Evolutionary conservation across 2,113 vertebrate genomes (phyloP).

Genomic region (Procavia capensis): DNA sequence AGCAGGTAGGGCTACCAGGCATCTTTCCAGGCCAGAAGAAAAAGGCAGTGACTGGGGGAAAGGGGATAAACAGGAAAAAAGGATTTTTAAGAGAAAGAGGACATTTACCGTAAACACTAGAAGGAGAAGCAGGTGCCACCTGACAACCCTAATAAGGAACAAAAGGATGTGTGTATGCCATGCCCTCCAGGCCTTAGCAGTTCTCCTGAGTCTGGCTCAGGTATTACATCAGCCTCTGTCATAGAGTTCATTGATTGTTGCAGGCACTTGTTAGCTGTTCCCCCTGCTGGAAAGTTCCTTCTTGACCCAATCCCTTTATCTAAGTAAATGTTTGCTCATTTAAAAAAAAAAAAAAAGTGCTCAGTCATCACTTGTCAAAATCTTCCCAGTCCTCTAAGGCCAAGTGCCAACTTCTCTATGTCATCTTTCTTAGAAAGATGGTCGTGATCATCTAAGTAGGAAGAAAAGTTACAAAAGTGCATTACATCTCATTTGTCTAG

Average conservation of each 20-base stretch:
- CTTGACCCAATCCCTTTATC: neutral
- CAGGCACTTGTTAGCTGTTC: neutral
- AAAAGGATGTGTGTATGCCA: fast-evolving
- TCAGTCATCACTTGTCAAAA: neutral
- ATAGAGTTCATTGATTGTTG: too few relatives aligned
- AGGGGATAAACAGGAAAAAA: fast-evolving
- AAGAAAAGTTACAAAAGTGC: neutral
- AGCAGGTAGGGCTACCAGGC: too few relatives aligned
- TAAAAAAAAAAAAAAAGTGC: neutral
- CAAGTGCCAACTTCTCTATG: neutral
- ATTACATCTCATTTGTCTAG: neutral
- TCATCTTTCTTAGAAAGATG: neutral
- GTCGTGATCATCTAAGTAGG: neutral
- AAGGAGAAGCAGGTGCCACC: neutral
- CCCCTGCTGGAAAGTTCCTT: neutral
- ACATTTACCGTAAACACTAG: too few relatives aligned
- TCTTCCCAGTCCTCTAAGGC: neutral
- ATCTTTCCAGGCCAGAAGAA: neutral
- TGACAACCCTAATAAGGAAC: neutral
- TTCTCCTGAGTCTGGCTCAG: neutral
- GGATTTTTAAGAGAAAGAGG: neutral
- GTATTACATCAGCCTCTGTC: too few relatives aligned
- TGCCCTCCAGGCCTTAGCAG: fast-evolving
- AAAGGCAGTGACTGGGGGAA: neutral
- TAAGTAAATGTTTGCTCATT: neutral